Evolutionary conservation across 2,113 vertebrate genomes (phyloP), one percentile per base, ranked within the genome.

Genomic region (Phocoena sinus): DNA sequence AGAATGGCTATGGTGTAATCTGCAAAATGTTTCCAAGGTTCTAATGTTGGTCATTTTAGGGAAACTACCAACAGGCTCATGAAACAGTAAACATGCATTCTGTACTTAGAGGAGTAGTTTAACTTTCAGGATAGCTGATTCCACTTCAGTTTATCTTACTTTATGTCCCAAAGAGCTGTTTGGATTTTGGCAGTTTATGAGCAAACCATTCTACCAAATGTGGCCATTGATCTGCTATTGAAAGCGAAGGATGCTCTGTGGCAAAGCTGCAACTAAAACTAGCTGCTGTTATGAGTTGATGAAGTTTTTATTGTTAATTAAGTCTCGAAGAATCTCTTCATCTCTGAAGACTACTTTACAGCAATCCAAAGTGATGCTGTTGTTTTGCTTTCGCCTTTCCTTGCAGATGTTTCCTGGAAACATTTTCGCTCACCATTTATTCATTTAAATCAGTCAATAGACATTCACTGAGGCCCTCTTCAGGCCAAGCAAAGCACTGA

Each of bases 281-380:
- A 47, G 81, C 31, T 77, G 84, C 56, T 95, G n/a, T 97, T 95
- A 71, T 33, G 50, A 58, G 70, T 20, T 96, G 65, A 89, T 95
- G 76, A 95, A 96, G 80, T 97, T 97, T 97, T 98, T 97, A 97
- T 98, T 97, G 94, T 97, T 98, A 97, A 97, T 97, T 97, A 97
- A 97, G 90, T 96, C 87, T 97, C n/a, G 25, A 95, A 90, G 71
- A 73, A 79, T 93, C 68, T 79, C 81, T 89, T 91, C 90, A 89
- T 92, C 83, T 89, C 18, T 62, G 47, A 82, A 84, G 87, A 82
- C 56, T 65, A 67, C 58, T 89, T 92, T 89, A 56, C 14, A 92
- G 92, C 94, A 89, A 93, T 92, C 67, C 53, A 58, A 88, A 96
- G 47, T 56, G 86, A 95, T 95, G 50, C 10, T 36, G 12, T 44